phyloP scores from a whole-genome alignment of 2,113 vertebrate genomes.

The Corythornis vintsioides region DNA sequence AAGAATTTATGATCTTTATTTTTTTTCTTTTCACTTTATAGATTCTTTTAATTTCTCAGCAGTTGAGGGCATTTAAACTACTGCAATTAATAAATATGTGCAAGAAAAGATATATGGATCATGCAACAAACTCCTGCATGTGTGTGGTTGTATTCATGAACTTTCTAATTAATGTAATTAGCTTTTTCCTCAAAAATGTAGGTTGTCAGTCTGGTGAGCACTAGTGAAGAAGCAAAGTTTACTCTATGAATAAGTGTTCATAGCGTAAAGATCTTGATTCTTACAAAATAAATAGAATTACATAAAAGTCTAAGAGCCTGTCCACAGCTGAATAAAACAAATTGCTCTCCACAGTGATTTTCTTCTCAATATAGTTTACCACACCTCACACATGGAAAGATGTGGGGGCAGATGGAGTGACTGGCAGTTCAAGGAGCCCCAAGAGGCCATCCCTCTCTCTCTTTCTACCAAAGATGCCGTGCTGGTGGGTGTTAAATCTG shows the following conservation, averaged over 20 bases:
- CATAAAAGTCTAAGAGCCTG: neutral
- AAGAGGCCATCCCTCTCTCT: neutral
- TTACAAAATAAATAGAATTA: neutral
- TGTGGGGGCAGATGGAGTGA: neutral
- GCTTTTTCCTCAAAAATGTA: neutral
- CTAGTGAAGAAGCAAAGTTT: neutral
- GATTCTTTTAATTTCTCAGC: neutral
- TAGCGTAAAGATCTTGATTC: neutral
- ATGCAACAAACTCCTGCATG: neutral
- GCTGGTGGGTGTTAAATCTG: neutral
- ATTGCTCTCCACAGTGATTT: neutral
- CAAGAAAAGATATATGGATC: neutral
- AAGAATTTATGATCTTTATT: neutral
- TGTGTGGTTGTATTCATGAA: neutral
- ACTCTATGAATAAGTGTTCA: neutral
- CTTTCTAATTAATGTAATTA: neutral
- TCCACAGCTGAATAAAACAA: neutral
- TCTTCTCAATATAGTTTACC: neutral
- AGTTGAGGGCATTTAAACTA: neutral
- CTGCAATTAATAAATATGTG: neutral
- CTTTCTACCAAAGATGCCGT: neutral
- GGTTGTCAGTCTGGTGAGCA: neutral
- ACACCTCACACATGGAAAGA: neutral
- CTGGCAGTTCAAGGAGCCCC: neutral
- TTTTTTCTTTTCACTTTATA: neutral